phyloP scores from a whole-genome alignment of 30 jellyfish, hydroid and myxozoan genomes.

The Turritopsis dohrnii region DNA sequence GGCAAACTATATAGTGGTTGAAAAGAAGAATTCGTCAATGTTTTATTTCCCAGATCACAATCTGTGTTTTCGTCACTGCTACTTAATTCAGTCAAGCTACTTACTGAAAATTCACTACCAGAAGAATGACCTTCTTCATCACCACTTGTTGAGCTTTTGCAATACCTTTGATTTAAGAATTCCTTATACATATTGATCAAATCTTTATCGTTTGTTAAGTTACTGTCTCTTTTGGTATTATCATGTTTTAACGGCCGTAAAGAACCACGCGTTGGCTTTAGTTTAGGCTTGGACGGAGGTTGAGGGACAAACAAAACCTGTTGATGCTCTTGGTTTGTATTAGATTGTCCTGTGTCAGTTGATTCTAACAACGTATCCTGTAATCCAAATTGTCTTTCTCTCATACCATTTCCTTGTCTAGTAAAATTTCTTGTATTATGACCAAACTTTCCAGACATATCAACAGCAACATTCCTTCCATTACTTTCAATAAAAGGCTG shows the following conservation, averaged over 20 bases:
- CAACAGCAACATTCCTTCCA: neutral
- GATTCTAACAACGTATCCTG: neutral
- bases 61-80: constrained; percentile 41
- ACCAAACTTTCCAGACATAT: neutral
- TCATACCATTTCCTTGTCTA: neutral
- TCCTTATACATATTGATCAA: constrained; percentile 29
- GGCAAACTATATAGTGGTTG: constrained; percentile 85
- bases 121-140: constrained; percentile 14
- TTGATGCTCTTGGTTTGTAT: neutral
- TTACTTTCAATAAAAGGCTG: neutral
- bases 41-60: neutral
- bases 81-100: constrained; percentile 53
- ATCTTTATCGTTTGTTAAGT: neutral
- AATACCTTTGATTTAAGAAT: constrained; percentile 26
- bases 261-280: neutral
- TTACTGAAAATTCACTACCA: constrained; percentile 32
- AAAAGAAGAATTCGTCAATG: neutral
- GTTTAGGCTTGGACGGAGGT: constrained; percentile 33
- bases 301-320: constrained; percentile 15
- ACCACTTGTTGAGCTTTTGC: neutral
- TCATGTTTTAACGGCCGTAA: neutral
- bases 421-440: neutral
- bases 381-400: neutral
- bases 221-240: no score
- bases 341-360: neutral